Evolutionary conservation across 2,888 invertebrate species (phyloP).

Genomic region (Spodoptera littoralis): DNA sequence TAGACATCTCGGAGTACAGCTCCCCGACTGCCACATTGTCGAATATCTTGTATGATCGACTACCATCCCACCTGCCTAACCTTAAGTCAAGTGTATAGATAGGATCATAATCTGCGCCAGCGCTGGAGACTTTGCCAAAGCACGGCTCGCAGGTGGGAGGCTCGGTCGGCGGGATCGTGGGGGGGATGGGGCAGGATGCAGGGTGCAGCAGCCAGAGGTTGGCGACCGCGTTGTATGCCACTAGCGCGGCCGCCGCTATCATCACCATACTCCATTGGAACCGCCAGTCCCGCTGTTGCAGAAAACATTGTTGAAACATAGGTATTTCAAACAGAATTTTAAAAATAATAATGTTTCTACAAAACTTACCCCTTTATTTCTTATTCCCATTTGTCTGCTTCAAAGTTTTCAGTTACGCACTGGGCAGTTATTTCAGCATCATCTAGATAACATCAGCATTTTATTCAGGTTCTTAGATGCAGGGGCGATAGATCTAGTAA

Average conservation of each 20-base stretch:
- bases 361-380: constrained; percentile 73
- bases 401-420: constrained; percentile 58
- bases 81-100: constrained; percentile 90
- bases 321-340: no score
- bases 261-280: constrained; percentile 92
- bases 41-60: constrained; percentile 91
- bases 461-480: constrained; percentile 15
- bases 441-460: constrained; percentile 47
- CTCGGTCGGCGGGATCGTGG: constrained; percentile 65
- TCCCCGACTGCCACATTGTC: constrained; percentile 93
- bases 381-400: constrained; percentile 68
- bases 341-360: no score
- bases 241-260: constrained; percentile 90
- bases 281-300: constrained; percentile 84
- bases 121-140: constrained; percentile 69
- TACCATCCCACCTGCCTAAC: constrained; percentile 93
- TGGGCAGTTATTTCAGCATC: constrained; percentile 48
- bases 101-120: constrained; percentile 79
- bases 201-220: constrained; percentile 81
- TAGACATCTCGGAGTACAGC: constrained; percentile 89
- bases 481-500: constrained; percentile 9
- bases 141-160: constrained; percentile 80
- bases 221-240: constrained; percentile 87
- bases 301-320: not conserved
- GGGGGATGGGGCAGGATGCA: constrained; percentile 67